Conservation (phyloP, 2,113 vertebrate genomes). For the Gadus chalcogrammus region DNA sequence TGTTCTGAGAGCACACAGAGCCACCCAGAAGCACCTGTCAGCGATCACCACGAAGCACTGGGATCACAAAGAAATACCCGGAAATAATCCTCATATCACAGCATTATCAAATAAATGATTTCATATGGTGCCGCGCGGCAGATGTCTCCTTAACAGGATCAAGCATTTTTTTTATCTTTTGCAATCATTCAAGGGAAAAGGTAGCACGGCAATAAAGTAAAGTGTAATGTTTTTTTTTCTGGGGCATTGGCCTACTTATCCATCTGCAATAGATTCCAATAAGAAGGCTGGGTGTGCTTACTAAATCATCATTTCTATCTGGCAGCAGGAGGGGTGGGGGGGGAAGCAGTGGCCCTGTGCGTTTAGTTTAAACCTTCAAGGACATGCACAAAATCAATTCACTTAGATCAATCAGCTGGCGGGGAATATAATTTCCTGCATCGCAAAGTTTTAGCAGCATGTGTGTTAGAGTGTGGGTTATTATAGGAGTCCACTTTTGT, state of each 20-base stretch:
- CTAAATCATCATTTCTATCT: constrained; percentile 38
- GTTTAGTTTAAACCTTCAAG: constrained; percentile 51
- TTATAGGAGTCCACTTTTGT: constrained; percentile 5
- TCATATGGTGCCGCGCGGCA: not conserved
- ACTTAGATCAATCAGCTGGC: constrained; percentile 46
- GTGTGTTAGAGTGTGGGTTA: constrained; percentile 27
- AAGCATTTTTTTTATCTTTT: too few relatives aligned
- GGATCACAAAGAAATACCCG: not conserved
- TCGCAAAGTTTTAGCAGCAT: constrained; percentile 36
- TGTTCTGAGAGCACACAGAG: too few relatives aligned
- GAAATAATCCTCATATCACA: not conserved
- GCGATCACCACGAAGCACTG: too few relatives aligned
- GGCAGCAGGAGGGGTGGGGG: constrained; percentile 5
- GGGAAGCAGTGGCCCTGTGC: constrained; percentile 2
- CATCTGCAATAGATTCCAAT: constrained; percentile 21
- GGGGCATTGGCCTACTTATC: constrained; percentile 24
- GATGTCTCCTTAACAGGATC: too few relatives aligned
- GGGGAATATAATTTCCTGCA: constrained; percentile 50
- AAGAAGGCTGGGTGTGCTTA: constrained; percentile 1
- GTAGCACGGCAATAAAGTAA: not conserved
- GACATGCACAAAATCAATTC: constrained; percentile 47
- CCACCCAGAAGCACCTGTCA: too few relatives aligned
- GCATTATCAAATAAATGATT: not conserved
- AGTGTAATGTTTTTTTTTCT: constrained; percentile 7
- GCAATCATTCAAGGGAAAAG: not conserved